These are phyloP conservation scores for Campopleginae sp. DNA, from an alignment of 2,888 invertebrate genomes.

Conservation along the genomic window DNA sequence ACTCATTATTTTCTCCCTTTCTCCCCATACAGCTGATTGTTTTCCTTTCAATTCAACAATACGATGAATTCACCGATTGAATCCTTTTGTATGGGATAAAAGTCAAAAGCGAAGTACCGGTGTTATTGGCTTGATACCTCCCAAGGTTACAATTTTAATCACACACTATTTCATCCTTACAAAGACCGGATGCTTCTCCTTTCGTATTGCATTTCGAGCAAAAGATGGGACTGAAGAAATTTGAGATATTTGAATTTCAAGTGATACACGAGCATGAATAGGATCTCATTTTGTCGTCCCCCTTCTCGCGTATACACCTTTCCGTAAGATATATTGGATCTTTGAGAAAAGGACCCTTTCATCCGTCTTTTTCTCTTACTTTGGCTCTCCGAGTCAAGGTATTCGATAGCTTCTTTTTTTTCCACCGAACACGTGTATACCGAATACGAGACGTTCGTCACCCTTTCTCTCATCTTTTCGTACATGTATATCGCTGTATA, in stretches of 20 bases:
- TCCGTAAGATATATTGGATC: conserved; percentile 33
- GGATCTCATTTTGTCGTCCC: conserved; percentile 17
- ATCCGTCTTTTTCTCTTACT: conserved; percentile 34
- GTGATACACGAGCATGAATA: conserved; percentile 6
- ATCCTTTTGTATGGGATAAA: background rate
- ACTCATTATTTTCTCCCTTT: conserved; percentile 41
- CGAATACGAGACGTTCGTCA: background rate
- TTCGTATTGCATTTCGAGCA: conserved; percentile 2
- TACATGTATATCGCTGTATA: background rate
- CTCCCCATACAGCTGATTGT: background rate
- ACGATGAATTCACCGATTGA: background rate
- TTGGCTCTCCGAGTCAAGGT: conserved; percentile 28
- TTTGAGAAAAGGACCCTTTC: conserved; percentile 29
- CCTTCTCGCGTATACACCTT: conserved; percentile 16
- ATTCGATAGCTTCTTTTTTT: conserved; percentile 54
- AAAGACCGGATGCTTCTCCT: background rate
- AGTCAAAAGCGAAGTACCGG: background rate
- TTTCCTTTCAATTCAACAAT: background rate
- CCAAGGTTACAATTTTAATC: background rate
- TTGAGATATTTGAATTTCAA: conserved; percentile 24
- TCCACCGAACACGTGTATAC: background rate
- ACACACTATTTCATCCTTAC: background rate
- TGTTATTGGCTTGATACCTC: background rate
- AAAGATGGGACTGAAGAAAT: conserved; percentile 1
- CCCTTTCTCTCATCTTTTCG: background rate